phyloP scores from a whole-genome alignment of 1,140 invertebrate species.

The Sarcophaga peregrina region DNA sequence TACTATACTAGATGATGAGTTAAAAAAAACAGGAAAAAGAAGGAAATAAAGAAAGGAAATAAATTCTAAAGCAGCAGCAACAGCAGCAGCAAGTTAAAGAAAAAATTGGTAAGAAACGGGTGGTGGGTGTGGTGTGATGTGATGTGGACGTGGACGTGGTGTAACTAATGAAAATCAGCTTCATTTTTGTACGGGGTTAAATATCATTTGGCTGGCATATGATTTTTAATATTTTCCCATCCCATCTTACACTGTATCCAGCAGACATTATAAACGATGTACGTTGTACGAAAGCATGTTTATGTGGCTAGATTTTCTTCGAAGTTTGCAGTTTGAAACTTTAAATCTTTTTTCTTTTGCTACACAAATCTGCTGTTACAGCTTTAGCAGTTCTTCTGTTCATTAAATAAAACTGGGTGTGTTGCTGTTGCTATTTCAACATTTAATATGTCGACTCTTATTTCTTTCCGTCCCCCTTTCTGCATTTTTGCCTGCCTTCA shows the following conservation, averaged over 20 bases:
- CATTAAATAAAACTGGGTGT: no score
- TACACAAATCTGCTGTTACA: no score
- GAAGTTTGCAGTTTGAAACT: no score
- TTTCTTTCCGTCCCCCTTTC: no score
- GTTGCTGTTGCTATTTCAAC: no score
- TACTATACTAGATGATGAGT: no score
- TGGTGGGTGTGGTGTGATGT: neutral
- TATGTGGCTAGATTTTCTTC: neutral
- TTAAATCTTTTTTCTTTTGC: no score
- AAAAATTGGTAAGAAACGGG: neutral
- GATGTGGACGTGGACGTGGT: no score
- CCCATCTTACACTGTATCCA: neutral
- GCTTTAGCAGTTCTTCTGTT: no score
- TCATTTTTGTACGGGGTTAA: neutral
- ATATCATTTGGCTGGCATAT: conserved; percentile 15
- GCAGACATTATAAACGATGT: neutral
- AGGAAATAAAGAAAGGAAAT: neutral
- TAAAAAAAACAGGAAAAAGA: no score
- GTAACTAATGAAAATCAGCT: neutral
- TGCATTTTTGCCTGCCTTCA: no score
- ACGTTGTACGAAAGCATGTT: neutral
- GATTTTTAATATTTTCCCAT: conserved; percentile 14
- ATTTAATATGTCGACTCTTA: no score
- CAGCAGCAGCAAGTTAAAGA: neutral
- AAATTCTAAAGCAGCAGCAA: neutral